These are phyloP conservation scores for Palythoa caribaeorum DNA, from an alignment of 92 coral and sea anemone genomes.

Conservation along the genomic window DNA sequence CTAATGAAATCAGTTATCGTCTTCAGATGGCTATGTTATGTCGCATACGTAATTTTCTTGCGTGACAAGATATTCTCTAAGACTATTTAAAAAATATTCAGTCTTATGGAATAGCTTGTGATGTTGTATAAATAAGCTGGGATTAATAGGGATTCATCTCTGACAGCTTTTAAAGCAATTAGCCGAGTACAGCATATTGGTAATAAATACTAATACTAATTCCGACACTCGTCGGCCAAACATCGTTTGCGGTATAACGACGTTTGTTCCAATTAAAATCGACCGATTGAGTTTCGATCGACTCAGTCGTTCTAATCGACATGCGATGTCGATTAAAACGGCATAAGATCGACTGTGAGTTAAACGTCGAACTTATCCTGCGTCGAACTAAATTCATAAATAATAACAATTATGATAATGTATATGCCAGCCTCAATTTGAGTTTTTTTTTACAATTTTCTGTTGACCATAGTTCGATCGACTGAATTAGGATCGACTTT, in stretches of 20 bases:
- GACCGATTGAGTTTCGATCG: too few species aligned
- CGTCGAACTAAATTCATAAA: too few species aligned
- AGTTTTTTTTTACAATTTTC: too few species aligned
- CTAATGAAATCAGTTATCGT: conserved; percentile 40
- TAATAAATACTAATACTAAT: neutral
- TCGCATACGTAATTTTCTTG: neutral
- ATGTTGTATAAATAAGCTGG: neutral
- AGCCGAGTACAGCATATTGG: neutral
- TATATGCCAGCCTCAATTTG: too few species aligned
- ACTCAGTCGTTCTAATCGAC: too few species aligned
- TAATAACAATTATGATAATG: too few species aligned
- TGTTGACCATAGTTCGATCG: too few species aligned
- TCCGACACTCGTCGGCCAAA: neutral
- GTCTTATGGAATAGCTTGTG: neutral
- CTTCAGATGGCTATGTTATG: conserved; percentile 1
- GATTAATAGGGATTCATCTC: neutral
- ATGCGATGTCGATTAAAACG: too few species aligned
- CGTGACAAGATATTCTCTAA: conserved; percentile 5
- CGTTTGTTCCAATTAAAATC: too few species aligned
- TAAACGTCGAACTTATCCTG: too few species aligned
- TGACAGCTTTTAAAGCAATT: neutral
- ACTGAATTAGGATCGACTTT: too few species aligned
- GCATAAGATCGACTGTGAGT: too few species aligned
- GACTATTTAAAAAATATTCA: neutral
- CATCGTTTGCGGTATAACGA: neutral